Base-by-base conservation (phyloP, 2,113 vertebrate species). In the Sorex araneus region DNA sequence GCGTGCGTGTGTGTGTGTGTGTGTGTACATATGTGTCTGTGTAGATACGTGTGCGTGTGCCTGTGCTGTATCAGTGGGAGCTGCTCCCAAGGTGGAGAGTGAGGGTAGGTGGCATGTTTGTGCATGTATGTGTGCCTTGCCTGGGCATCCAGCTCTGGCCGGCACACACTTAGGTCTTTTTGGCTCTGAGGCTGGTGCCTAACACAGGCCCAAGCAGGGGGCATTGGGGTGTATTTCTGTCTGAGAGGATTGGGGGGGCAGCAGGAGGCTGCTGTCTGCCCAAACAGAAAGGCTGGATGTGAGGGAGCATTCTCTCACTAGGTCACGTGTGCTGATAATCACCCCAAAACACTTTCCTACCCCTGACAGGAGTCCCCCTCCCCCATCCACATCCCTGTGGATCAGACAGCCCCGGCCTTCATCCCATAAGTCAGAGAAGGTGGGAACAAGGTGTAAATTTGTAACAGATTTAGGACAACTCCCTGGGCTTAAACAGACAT, bases 31-130 rank as follows among this genome's bases (percentile, higher is more conserved):
- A 30, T 47, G 19, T 10, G 30, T 78, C 43, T 45, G n/a, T n/a
- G 30, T 71, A 28, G 4, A n/a, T 1, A 11, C 40, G 2, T 40
- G n/a, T 32, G 12, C 45, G 67, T 74, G 18, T 71, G 30, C 36
- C 63, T 45, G 67, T 43, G 79, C 87, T 90, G 67, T 90, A 87
- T 89, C 36, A 60, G 86, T 94, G 90, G 79, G 71, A 84, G 30
- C 71, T 7, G 34, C 88, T 92, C 70, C 95, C 90, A 11, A 75
- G 91, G 76, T 87, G 43, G 85, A 80, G 47, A 95, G 71, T 60
- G 66, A 45, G 67, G 83, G 92, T 93, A 34, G 50, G 45, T 94
- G 57, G 27, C 8, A 8, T 64, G 66, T 73, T 21, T 70, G 80
- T 40, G 57, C 36, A 3, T 74, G 19, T 60, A 40, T 64, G 81